These are phyloP conservation scores for Dicycla oo DNA, from an alignment of 2,888 invertebrate genomes.

Conservation along the genomic window DNA sequence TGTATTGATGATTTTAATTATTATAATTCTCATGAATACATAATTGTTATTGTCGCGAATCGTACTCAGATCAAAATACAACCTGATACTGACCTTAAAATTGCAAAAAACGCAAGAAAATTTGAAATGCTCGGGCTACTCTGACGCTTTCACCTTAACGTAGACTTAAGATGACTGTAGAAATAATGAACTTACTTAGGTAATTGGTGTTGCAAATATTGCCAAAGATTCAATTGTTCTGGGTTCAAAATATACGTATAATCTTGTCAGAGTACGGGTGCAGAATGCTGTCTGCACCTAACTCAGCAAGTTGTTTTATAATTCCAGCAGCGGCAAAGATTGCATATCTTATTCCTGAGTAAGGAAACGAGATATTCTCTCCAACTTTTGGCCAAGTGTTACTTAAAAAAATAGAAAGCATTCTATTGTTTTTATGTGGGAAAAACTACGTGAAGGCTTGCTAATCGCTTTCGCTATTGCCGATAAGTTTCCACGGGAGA, in stretches of 20 bases:
- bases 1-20: no score
- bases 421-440: constrained; percentile 54
- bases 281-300: constrained; percentile 8
- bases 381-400: constrained; percentile 26
- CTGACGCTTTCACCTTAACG: no score
- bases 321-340: constrained; percentile 19
- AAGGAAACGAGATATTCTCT: constrained; percentile 17
- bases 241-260: background rate
- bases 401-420: constrained; percentile 52
- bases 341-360: constrained; percentile 31
- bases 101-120: no score
- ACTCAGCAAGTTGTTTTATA: constrained; percentile 29
- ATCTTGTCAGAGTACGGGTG: background rate
- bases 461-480: constrained; percentile 65
- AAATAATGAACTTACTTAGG: background rate
- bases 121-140: no score
- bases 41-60: no score
- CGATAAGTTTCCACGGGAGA: constrained; percentile 34
- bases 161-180: background rate
- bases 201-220: constrained; percentile 11
- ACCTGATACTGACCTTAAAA: no score
- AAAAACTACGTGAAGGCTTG: constrained; percentile 43
- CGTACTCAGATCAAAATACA: no score
- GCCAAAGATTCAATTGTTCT: background rate
- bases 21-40: no score